phyloP scores from a whole-genome alignment of 2,888 invertebrate genomes.

The Acrocyrtus sp. region DNA sequence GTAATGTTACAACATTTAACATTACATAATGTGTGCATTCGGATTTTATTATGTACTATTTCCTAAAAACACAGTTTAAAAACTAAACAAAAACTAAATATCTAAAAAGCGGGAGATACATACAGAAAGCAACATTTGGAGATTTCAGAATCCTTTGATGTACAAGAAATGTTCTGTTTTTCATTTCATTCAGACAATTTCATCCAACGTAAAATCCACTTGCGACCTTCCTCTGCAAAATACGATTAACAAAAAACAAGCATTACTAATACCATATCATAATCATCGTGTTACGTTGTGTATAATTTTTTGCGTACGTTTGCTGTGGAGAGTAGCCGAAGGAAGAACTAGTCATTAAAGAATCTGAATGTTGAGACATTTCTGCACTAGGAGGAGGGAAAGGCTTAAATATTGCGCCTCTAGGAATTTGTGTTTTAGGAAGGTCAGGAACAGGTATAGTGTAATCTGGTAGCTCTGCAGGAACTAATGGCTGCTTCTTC shows the following conservation, averaged over 20 bases:
- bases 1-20: too few species aligned
- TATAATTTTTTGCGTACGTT: too few species aligned
- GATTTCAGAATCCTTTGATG: too few species aligned
- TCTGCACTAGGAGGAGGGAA: constrained; percentile 47
- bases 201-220: constrained; percentile 39
- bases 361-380: neutral
- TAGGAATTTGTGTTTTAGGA: constrained; percentile 24
- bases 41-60: too few species aligned
- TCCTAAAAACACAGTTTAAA: too few species aligned
- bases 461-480: constrained; percentile 46
- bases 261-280: neutral
- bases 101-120: too few species aligned
- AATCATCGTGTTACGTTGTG: neutral
- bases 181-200: neutral
- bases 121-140: too few species aligned
- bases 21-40: too few species aligned
- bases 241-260: neutral
- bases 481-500: constrained; percentile 36
- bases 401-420: constrained; percentile 41
- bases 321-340: too few species aligned
- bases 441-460: constrained; percentile 43
- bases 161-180: too few species aligned
- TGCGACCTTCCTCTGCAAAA: constrained; percentile 19
- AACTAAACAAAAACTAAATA: too few species aligned
- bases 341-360: too few species aligned